These are phyloP conservation scores for Orthonevra nobilis DNA, from an alignment of 2,888 invertebrate genomes.

Conservation along the genomic window DNA sequence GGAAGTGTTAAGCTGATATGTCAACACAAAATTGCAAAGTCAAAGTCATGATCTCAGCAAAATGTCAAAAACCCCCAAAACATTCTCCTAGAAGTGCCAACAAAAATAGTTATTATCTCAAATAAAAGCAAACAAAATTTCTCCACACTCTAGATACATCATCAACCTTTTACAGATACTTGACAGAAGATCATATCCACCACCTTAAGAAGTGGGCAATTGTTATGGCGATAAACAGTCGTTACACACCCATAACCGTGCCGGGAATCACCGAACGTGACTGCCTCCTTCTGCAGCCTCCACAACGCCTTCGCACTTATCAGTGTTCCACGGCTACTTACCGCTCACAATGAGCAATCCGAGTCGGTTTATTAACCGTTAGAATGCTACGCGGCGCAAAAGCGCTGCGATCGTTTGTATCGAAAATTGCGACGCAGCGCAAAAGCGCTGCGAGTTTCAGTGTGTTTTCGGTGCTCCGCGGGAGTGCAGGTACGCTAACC, in stretches of 20 bases:
- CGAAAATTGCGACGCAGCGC: too few species aligned
- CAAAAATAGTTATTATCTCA: slow-evolving; percentile 30
- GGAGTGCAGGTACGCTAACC: too few species aligned
- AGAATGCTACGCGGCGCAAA: too few species aligned
- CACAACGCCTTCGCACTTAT: neutral
- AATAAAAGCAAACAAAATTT: neutral
- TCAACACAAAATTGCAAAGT: too few species aligned
- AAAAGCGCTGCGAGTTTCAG: too few species aligned
- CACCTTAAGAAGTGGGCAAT: slow-evolving; percentile 4
- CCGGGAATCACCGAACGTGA: slow-evolving; percentile 35
- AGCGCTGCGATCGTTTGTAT: too few species aligned
- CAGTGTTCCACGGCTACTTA: too few species aligned
- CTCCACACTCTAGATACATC: slow-evolving; percentile 15
- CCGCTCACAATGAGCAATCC: too few species aligned
- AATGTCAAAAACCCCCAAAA: slow-evolving; percentile 7
- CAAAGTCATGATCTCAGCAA: too few species aligned
- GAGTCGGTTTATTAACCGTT: too few species aligned
- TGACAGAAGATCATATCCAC: neutral
- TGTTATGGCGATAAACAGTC: neutral
- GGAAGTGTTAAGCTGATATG: too few species aligned
- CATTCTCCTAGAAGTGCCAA: neutral
- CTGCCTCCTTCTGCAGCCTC: neutral
- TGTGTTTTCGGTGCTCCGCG: too few species aligned
- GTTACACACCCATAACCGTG: slow-evolving; percentile 34
- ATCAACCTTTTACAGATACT: neutral